Base-by-base conservation (phyloP, 1,140 invertebrate species). In the Callitettix versicolor region DNA sequence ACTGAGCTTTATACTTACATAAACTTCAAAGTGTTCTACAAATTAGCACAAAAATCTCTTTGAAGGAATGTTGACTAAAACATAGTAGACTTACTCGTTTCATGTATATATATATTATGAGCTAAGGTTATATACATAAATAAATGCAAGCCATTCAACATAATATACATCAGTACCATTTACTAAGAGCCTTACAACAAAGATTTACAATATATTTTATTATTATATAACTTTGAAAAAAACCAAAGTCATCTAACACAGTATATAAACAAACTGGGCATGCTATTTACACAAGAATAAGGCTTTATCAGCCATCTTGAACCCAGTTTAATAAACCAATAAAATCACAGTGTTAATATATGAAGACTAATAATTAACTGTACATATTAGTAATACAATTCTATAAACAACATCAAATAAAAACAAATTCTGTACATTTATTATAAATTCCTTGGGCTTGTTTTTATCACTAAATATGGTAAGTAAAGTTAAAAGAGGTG, bases 81-180 rank as follows among this genome's bases (percentile, higher is more conserved):
- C n/a, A n/a, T n/a, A n/a, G n/a, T n/a, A n/a, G n/a, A n/a, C n/a
- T n/a, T n/a, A n/a, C n/a, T n/a, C n/a, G n/a, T n/a, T n/a, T n/a
- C n/a, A n/a, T n/a, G n/a, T n/a, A n/a, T n/a, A n/a, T n/a, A n/a
- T n/a, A n/a, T n/a, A n/a, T n/a, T n/a, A n/a, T n/a, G n/a, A n/a
- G n/a, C n/a, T 30, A 30, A 30, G 26, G 26, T 30, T 30, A 30
- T 30, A 30, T 30, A 30, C 3, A 30, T 30, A 30, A 30, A 30
- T 30, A 3, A 30, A 30, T 9, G 9, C 26, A 30, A n/a, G n/a
- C n/a, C n/a, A 4, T 46, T 20, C 15, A 46, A 46, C 43, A 46
- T 18, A 48, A n/a, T 38, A 51, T 51, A 51, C 48, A 51, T 51
- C 48, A 51, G 48, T 51, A 51, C 48, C 48, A 51, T 51, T 51